A percentile compares a stretch with the other conserved stretches of the same genome.
Evolutionary conservation across 30 jellyfish, hydroid and myxozoan genomes (phyloP).

Genomic region (Hydra vulgaris): DNA sequence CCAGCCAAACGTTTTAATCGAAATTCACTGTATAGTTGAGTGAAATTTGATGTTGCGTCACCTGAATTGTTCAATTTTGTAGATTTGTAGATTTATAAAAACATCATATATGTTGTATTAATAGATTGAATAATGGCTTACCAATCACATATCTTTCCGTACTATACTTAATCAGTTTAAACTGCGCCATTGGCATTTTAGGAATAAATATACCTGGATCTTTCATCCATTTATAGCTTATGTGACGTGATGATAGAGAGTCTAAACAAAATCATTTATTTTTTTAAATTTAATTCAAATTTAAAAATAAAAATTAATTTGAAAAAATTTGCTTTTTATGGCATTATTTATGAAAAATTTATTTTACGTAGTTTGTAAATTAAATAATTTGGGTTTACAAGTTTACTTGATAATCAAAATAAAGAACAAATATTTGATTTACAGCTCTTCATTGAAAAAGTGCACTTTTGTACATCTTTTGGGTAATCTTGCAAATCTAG

Average conservation of each 20-base stretch:
- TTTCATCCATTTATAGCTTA: slow-evolving; percentile 54
- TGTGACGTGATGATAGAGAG: slow-evolving; percentile 49
- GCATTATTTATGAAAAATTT: too few species aligned
- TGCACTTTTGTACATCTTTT: slow-evolving; percentile 78
- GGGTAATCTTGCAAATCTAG: slow-evolving; percentile 82
- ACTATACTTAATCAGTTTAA: slow-evolving; percentile 27
- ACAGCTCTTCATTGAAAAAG: slow-evolving; percentile 60
- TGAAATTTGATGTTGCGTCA: slow-evolving; percentile 37
- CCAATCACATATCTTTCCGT: slow-evolving; percentile 25
- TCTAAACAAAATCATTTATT: slow-evolving; percentile 19
- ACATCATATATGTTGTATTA: too few species aligned
- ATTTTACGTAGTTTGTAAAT: too few species aligned
- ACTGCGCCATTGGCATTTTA: slow-evolving; percentile 64
- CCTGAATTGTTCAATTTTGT: background rate
- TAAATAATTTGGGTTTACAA: too few species aligned
- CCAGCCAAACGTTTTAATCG: slow-evolving; percentile 57
- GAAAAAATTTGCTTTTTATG: too few species aligned
- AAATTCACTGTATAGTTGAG: slow-evolving; percentile 35
- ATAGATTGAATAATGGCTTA: too few species aligned
- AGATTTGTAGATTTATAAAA: too few species aligned
- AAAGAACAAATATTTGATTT: background rate
- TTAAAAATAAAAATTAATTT: too few species aligned
- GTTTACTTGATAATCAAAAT: background rate
- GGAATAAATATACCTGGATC: slow-evolving; percentile 58
- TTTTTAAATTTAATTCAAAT: too few species aligned